Evolutionary conservation across 2,797 vertebrate species (phyloP).

Genomic region (Diglossa cyanea): DNA sequence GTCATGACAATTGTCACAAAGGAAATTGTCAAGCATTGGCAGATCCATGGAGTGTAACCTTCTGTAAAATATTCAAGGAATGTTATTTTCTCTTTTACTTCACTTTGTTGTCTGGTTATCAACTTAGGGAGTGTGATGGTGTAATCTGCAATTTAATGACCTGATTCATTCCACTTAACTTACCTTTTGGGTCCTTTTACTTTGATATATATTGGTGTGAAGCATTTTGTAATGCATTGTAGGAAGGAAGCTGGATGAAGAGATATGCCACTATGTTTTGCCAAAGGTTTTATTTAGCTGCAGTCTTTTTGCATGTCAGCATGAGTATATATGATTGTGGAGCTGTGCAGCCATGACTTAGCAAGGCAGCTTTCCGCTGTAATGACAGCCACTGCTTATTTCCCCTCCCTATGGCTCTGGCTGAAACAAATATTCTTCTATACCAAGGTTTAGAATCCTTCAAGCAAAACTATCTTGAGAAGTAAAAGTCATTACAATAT

Average conservation of each 20-base stretch:
- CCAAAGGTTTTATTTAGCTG: not conserved
- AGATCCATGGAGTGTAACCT: not conserved
- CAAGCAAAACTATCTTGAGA: not conserved
- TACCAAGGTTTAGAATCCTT: not conserved
- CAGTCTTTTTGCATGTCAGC: slow-evolving; percentile 21
- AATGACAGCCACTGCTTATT: not conserved
- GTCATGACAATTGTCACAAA: not conserved
- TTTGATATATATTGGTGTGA: not conserved
- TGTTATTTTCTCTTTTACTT: not conserved
- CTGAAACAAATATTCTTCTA: not conserved
- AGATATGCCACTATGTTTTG: not conserved
- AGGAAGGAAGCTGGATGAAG: not conserved
- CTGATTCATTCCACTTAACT: not conserved
- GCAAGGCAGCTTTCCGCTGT: slow-evolving; percentile 8
- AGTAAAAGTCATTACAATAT: not conserved
- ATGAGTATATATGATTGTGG: not conserved
- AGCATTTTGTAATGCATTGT: not conserved
- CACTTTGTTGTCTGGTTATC: not conserved
- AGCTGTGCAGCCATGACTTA: slow-evolving; percentile 21
- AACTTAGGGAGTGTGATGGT: not conserved
- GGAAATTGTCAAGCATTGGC: not conserved
- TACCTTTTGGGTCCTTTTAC: not conserved
- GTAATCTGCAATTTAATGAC: not conserved
- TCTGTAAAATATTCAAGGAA: not conserved
- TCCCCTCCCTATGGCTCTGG: not conserved